phyloP scores from a whole-genome alignment of 2,797 vertebrate species.

The Protosalanx chinensis region DNA sequence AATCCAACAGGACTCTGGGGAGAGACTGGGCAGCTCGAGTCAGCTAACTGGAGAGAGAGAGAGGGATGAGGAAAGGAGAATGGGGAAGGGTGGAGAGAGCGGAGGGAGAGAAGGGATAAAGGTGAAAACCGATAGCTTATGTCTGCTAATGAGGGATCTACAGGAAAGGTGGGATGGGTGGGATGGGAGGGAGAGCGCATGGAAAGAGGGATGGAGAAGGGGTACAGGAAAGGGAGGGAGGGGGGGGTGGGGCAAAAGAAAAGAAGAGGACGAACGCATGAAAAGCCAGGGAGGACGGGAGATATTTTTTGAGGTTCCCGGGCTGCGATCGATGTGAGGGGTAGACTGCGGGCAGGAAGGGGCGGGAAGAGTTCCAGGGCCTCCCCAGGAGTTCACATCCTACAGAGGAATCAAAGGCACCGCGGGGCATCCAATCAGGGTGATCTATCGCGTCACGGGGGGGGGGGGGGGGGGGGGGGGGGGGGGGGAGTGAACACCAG shows the following conservation, averaged over 20 bases:
- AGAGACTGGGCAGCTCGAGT: constrained; percentile 8
- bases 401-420: constrained; percentile 15
- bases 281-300: neutral
- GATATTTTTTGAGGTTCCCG: neutral
- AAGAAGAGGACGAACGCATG: neutral
- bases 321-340: constrained; percentile 9
- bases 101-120: neutral
- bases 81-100: neutral
- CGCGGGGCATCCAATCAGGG: constrained; percentile 6
- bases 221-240: neutral
- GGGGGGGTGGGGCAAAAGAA: neutral
- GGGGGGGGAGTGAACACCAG: neutral
- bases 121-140: neutral
- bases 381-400: constrained; percentile 4
- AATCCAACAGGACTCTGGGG: constrained; percentile 12
- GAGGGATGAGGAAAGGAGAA: neutral
- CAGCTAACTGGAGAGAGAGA: constrained; percentile 4
- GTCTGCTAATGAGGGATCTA: too few species aligned
- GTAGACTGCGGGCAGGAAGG: constrained; percentile 7
- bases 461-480: neutral
- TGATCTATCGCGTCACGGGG: constrained; percentile 7
- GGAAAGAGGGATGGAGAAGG: neutral
- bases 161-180: neutral
- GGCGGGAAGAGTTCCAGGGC: neutral
- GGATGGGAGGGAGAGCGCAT: neutral